Percentiles rank a stretch among this genome's conserved stretches.
Conservation (phyloP, 2,888 invertebrate genomes). For the Sinelater perroti region DNA sequence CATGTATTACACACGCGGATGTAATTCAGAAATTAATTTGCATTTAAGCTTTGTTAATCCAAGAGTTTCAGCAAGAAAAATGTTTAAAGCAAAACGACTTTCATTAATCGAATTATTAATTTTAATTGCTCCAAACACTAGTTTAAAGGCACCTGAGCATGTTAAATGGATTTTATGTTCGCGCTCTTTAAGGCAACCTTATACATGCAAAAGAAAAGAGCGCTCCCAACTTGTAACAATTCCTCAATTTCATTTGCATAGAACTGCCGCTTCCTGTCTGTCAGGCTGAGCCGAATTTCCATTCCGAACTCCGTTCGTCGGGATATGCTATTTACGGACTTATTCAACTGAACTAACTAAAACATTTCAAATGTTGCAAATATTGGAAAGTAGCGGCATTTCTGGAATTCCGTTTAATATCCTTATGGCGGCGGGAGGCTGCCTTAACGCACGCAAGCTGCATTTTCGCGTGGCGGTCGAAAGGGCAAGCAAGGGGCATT, state of each 20-base stretch:
- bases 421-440: no score
- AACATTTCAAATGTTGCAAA: conserved; percentile 3
- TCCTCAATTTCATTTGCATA: conserved; percentile 60
- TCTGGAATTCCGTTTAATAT: not conserved
- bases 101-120: no score
- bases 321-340: conserved; percentile 26
- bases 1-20: no score
- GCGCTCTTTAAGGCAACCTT: conserved; percentile 18
- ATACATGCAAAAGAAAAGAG: conserved; percentile 27
- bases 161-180: conserved; percentile 1
- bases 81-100: no score
- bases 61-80: no score
- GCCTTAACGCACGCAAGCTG: no score
- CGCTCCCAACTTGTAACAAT: conserved; percentile 52
- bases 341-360: conserved; percentile 24
- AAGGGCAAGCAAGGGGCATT: no score
- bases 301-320: conserved; percentile 28
- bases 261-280: conserved; percentile 53
- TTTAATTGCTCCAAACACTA: no score
- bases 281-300: conserved; percentile 53
- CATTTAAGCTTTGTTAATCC: no score
- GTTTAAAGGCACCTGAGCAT: not conserved
- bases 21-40: no score
- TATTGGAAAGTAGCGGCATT: not conserved
- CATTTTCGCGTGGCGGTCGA: no score